Percentiles rank a stretch among this genome's conserved stretches.
Conservation (phyloP, 2,113 vertebrate species). For the Hyla sarda region DNA sequence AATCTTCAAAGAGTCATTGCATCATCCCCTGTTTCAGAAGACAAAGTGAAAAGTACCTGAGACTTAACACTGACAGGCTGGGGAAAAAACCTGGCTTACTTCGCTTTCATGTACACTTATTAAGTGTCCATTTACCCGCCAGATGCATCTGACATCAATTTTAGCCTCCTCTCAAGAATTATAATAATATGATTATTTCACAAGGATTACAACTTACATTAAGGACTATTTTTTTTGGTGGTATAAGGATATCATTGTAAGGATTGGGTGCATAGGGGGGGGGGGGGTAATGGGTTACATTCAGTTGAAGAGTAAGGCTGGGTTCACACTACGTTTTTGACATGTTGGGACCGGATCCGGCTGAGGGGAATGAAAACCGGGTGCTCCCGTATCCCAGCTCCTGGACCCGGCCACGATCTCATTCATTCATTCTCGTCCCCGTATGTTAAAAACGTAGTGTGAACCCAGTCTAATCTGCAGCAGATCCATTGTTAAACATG, state of each 20-base stretch:
- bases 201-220: constrained; percentile 13
- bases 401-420: too few relatives aligned
- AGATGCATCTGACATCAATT: constrained; percentile 29
- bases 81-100: background rate
- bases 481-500: too few relatives aligned
- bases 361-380: too few relatives aligned
- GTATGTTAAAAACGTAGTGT: too few relatives aligned
- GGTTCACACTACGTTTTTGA: too few relatives aligned
- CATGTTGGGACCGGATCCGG: too few relatives aligned
- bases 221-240: background rate
- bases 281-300: too few relatives aligned
- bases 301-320: background rate
- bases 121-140: constrained; percentile 23
- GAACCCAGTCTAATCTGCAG: too few relatives aligned
- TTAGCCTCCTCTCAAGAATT: constrained; percentile 15
- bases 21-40: constrained; percentile 22
- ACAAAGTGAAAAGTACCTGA: constrained; percentile 33
- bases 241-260: background rate
- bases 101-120: constrained; percentile 39
- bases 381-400: too few relatives aligned
- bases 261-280: background rate
- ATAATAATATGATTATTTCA: background rate
- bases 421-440: too few relatives aligned
- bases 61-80: constrained; percentile 42
- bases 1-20: constrained; percentile 53